Conservation (phyloP, 2,113 vertebrate genomes). For the Nycticebus coucang region DNA sequence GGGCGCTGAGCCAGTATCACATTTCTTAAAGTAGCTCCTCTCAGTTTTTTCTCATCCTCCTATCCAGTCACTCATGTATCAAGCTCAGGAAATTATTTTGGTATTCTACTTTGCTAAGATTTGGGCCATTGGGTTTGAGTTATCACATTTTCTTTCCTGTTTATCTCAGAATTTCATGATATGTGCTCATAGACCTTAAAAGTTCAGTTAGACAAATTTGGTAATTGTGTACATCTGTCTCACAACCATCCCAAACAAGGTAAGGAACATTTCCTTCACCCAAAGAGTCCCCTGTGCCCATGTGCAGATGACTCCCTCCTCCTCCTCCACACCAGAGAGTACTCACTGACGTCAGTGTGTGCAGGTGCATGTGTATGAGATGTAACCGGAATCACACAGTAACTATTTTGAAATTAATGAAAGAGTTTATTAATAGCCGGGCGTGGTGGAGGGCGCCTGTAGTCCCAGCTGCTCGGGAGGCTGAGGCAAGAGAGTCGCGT, state of each 20-base stretch:
- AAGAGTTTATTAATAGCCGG: neutral
- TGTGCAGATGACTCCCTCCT: neutral
- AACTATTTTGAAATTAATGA: neutral
- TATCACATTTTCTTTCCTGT: neutral
- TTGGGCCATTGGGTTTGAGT: neutral
- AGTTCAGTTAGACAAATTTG: neutral
- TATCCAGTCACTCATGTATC: neutral
- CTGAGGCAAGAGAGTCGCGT: too few relatives aligned
- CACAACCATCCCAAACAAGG: neutral
- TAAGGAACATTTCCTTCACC: neutral
- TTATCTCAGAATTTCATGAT: neutral
- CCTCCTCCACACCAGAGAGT: too few relatives aligned
- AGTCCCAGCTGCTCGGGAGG: too few relatives aligned
- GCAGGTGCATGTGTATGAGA: too few relatives aligned
- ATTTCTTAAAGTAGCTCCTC: neutral
- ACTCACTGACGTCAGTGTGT: neutral
- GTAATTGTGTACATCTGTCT: fast-evolving
- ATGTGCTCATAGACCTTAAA: neutral
- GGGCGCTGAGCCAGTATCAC: too few relatives aligned
- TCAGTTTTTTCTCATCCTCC: neutral
- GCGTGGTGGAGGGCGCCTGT: too few relatives aligned
- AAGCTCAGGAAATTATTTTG: neutral
- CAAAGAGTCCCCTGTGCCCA: neutral
- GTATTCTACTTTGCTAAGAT: neutral
- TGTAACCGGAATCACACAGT: neutral